Evolutionary conservation across 2,888 invertebrate species (phyloP).

Genomic region (Apamea epomidion): DNA sequence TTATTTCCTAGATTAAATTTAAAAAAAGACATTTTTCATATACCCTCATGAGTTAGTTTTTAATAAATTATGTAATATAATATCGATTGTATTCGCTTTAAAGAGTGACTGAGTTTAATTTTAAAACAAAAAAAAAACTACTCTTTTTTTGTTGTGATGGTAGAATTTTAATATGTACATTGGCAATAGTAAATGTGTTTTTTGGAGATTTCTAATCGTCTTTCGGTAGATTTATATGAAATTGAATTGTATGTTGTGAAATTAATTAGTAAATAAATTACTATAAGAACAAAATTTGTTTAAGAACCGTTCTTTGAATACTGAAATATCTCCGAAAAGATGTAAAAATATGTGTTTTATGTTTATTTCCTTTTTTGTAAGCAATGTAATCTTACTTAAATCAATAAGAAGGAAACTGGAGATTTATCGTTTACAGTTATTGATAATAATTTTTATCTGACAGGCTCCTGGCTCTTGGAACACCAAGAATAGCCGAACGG

Average conservation of each 20-base stretch:
- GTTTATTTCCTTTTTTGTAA: slow-evolving; percentile 13
- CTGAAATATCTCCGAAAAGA: neutral
- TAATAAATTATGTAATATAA: slow-evolving; percentile 49
- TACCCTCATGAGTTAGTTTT: slow-evolving; percentile 52
- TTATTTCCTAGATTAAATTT: slow-evolving; percentile 72
- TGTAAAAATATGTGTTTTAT: slow-evolving; percentile 6
- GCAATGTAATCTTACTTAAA: slow-evolving; percentile 3
- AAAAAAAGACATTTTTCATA: slow-evolving; percentile 70
- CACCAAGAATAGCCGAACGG: neutral
- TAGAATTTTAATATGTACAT: slow-evolving; percentile 51
- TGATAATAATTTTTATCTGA: neutral
- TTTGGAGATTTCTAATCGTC: slow-evolving; percentile 52
- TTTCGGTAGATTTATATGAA: slow-evolving; percentile 48
- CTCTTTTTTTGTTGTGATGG: slow-evolving; percentile 22
- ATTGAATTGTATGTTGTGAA: slow-evolving; percentile 56
- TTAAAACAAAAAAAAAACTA: neutral
- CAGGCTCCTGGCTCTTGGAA: neutral
- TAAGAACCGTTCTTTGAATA: slow-evolving; percentile 9
- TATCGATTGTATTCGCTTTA: slow-evolving; percentile 46
- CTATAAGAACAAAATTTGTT: slow-evolving; percentile 29
- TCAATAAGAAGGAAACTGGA: neutral
- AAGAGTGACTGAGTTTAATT: slow-evolving; percentile 48
- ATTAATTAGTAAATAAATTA: slow-evolving; percentile 17
- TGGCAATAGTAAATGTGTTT: slow-evolving; percentile 58
- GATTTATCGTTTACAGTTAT: slow-evolving; percentile 1